These are phyloP conservation scores for Petrosia ficiformis DNA, from an alignment of 37 sponge, comb jelly and placozoan genomes.

Conservation along the genomic window DNA sequence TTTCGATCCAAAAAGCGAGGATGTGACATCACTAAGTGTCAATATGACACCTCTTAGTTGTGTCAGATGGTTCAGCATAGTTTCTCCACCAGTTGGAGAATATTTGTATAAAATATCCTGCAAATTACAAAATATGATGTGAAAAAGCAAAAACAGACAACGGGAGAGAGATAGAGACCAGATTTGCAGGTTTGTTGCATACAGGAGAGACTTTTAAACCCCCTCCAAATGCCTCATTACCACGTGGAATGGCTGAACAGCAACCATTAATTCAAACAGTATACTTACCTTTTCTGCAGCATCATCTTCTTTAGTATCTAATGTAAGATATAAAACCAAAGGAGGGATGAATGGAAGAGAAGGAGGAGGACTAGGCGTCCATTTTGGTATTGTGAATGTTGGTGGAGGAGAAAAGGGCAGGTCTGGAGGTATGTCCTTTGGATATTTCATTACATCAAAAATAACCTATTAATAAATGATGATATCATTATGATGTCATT, in stretches of 20 bases:
- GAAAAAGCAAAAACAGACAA: slow-evolving; percentile 47
- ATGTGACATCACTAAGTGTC: too few species aligned
- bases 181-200: neutral
- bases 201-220: neutral
- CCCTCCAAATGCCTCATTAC: too few species aligned
- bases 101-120: neutral
- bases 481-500: neutral
- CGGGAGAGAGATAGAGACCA: neutral
- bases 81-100: too few species aligned
- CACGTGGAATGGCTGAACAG: too few species aligned
- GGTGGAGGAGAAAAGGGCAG: neutral
- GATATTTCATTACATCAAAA: neutral
- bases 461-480: neutral
- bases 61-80: too few species aligned
- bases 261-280: neutral
- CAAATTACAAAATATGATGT: neutral
- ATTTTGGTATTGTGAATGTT: neutral
- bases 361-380: neutral
- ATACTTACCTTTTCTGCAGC: slow-evolving; percentile 35
- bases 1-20: neutral
- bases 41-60: too few species aligned
- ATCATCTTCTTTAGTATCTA: slow-evolving; percentile 66
- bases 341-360: slow-evolving; percentile 10
- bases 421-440: neutral
- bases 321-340: slow-evolving; percentile 59